Evolutionary conservation across 2,888 invertebrate genomes (phyloP).

Genomic region (Rhagophthalmus giganteus): DNA sequence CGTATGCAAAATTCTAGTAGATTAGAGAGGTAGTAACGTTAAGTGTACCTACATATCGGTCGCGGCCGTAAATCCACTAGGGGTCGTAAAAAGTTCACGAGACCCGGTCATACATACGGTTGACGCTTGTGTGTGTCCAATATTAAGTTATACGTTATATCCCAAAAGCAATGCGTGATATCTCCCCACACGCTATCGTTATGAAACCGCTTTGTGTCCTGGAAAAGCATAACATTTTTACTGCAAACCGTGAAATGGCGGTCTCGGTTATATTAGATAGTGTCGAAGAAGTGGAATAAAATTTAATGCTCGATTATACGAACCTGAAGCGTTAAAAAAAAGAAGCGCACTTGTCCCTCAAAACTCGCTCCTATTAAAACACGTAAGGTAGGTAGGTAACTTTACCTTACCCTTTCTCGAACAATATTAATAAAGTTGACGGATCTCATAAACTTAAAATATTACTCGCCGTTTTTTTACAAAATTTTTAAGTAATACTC

Average conservation of each 20-base stretch:
- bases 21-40: conserved; percentile 7
- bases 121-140: conserved; percentile 25
- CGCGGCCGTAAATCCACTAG: conserved; percentile 18
- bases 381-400: not conserved
- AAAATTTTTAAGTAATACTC: too few relatives aligned
- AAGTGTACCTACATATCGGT: conserved; percentile 25
- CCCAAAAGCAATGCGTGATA: conserved; percentile 30
- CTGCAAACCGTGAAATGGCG: conserved; percentile 24
- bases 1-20: conserved; percentile 13
- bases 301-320: conserved; percentile 31
- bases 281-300: conserved; percentile 31
- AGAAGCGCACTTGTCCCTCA: conserved; percentile 12
- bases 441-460: too few relatives aligned
- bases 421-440: conserved; percentile 17
- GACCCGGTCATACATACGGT: conserved; percentile 25
- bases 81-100: conserved; percentile 25
- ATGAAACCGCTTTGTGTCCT: conserved; percentile 31
- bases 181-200: conserved; percentile 25
- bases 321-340: conserved; percentile 19
- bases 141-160: conserved; percentile 32
- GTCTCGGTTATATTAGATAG: conserved; percentile 26
- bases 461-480: too few relatives aligned
- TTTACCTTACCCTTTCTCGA: conserved; percentile 2
- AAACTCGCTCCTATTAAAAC: conserved; percentile 4
- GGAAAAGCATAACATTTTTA: conserved; percentile 34